Percentiles rank a stretch among this genome's conserved stretches.
These are phyloP conservation scores for Mycogona germanica DNA, from an alignment of 2,888 invertebrate species.

Conservation along the genomic window DNA sequence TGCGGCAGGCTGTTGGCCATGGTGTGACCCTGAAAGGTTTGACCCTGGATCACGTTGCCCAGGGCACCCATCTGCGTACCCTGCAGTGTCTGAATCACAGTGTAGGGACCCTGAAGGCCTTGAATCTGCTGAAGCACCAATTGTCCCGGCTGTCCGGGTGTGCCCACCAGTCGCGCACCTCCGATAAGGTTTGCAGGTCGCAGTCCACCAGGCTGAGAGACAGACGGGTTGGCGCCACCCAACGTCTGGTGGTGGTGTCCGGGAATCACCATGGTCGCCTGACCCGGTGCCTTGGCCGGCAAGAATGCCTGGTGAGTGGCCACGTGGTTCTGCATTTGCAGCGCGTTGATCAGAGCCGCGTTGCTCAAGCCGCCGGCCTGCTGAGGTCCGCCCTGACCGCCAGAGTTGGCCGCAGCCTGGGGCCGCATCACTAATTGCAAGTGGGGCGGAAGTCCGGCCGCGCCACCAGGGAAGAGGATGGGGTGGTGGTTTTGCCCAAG, in stretches of 20 bases:
- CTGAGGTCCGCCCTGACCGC: constrained; percentile 20
- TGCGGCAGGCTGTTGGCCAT: constrained; percentile 6
- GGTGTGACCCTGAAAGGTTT: constrained; percentile 7
- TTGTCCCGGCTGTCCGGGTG: constrained; percentile 27
- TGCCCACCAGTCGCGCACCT: constrained; percentile 17
- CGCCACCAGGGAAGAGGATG: constrained; percentile 16
- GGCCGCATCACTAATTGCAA: constrained; percentile 20
- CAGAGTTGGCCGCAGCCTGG: constrained; percentile 11
- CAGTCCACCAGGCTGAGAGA: constrained; percentile 6
- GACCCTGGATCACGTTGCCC: constrained; percentile 11
- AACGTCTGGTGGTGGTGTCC: constrained; percentile 19
- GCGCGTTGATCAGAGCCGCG: constrained; percentile 17
- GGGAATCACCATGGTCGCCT: constrained; percentile 21
- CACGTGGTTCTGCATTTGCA: constrained; percentile 20
- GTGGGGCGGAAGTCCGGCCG: constrained; percentile 17
- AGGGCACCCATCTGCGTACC: constrained; percentile 14
- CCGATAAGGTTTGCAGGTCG: constrained; percentile 16
- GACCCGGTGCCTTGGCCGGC: constrained; percentile 28
- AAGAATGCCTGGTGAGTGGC: constrained; percentile 27
- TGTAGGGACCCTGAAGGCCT: constrained; percentile 38
- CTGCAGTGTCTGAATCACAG: constrained; percentile 27
- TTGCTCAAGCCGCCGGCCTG: constrained; percentile 12
- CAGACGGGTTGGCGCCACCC: constrained; percentile 1
- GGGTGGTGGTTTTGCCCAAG: constrained; percentile 20
- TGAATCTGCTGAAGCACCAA: constrained; percentile 40